phyloP scores from a whole-genome alignment of 2,113 vertebrate species.

The Carassius gibelio region DNA sequence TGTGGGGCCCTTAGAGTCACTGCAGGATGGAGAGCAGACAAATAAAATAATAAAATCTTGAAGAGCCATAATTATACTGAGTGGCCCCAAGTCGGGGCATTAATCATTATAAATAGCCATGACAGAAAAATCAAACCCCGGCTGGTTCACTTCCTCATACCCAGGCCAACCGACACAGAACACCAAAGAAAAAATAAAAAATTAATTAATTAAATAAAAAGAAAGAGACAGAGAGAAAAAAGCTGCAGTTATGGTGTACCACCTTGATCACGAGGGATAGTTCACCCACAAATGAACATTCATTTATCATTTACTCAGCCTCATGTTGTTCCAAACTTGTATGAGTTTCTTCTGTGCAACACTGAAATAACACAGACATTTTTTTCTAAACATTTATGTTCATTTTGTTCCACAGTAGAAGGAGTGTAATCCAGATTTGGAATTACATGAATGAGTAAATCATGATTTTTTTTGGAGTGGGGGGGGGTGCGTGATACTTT shows the following conservation, averaged over 20 bases:
- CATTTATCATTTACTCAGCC: too few species aligned
- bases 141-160: constrained; percentile 63
- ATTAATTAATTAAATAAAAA: neutral
- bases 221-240: constrained; percentile 15
- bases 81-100: constrained; percentile 72
- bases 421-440: neutral
- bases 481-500: neutral
- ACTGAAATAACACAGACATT: neutral
- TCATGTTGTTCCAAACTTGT: neutral
- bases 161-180: constrained; percentile 52
- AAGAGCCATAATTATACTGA: constrained; percentile 71
- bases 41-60: constrained; percentile 55
- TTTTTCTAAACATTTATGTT: neutral
- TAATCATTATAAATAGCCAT: constrained; percentile 78
- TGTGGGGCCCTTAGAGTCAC: constrained; percentile 1
- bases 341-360: neutral
- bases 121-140: constrained; percentile 79
- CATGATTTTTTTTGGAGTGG: neutral
- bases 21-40: constrained; percentile 32
- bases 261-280: neutral
- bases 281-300: neutral
- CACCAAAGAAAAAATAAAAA: constrained; percentile 45
- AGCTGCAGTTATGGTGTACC: constrained; percentile 48
- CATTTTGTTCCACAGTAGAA: neutral
- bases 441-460: neutral